A percentile compares a stretch with the other conserved stretches of the same genome.
phyloP scores from a whole-genome alignment of 2,888 invertebrate species.

The Podabrus alpinus region DNA sequence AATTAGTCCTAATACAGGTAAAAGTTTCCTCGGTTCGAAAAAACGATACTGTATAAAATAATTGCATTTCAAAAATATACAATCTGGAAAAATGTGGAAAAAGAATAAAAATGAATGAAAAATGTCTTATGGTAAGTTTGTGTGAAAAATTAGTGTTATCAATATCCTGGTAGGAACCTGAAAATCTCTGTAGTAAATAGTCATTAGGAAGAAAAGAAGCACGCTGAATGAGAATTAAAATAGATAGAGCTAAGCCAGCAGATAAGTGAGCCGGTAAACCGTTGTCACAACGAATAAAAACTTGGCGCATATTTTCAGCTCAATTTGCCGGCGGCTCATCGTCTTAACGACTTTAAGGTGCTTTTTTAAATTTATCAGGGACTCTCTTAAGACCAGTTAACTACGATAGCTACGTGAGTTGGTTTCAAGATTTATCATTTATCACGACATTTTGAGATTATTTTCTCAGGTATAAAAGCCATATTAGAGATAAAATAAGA shows the following conservation, averaged over 20 bases:
- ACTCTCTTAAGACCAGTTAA: slow-evolving; percentile 47
- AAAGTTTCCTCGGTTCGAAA: not conserved
- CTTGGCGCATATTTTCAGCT: slow-evolving; percentile 53
- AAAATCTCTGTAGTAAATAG: slow-evolving; percentile 31
- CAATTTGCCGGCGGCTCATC: slow-evolving; percentile 54
- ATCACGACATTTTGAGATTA: slow-evolving; percentile 28
- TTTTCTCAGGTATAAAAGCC: slow-evolving; percentile 22
- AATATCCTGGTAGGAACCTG: slow-evolving; percentile 22
- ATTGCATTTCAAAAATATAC: no score
- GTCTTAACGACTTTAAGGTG: slow-evolving; percentile 53
- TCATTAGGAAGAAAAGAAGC: slow-evolving; percentile 31
- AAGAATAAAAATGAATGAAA: not conserved
- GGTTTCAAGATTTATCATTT: slow-evolving; percentile 41
- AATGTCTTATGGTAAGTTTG: not conserved
- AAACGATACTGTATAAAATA: no score
- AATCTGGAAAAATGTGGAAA: no score
- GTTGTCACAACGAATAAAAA: slow-evolving; percentile 44
- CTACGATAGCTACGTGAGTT: slow-evolving; percentile 46
- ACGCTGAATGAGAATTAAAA: slow-evolving; percentile 37
- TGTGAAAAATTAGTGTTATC: slow-evolving; percentile 27
- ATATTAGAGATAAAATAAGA: slow-evolving; percentile 43
- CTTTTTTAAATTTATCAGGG: slow-evolving; percentile 53
- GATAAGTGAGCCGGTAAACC: slow-evolving; percentile 45
- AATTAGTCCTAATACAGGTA: not conserved
- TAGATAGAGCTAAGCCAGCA: slow-evolving; percentile 37